Conservation (phyloP, 2,113 vertebrate species). For the Megaceryle maxima region DNA sequence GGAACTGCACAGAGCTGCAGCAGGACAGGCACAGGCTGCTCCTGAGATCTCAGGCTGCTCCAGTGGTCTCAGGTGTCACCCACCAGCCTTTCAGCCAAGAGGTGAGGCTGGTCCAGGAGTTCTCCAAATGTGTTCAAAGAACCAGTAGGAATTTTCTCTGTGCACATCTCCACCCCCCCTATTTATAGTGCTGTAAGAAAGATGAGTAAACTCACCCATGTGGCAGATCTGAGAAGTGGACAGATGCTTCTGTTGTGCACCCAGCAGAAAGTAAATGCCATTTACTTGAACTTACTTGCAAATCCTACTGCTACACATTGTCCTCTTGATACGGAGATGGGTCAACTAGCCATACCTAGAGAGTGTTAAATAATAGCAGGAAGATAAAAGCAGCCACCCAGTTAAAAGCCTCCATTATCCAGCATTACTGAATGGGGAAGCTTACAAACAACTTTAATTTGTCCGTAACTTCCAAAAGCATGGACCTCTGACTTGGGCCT, state of each 20-base stretch:
- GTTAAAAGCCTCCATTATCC: neutral
- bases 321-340: neutral
- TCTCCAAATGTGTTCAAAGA: neutral
- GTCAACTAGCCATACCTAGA: neutral
- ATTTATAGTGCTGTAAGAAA: neutral
- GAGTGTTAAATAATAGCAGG: neutral
- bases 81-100: neutral
- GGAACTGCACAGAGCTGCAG: neutral
- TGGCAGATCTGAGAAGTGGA: neutral
- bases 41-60: neutral
- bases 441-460: neutral
- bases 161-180: neutral
- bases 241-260: accelerated
- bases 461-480: neutral
- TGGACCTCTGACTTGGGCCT: neutral
- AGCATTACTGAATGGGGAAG: neutral
- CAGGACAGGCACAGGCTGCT: neutral
- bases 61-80: neutral
- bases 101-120: neutral
- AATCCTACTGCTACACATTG: neutral
- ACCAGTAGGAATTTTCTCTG: neutral
- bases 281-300: neutral
- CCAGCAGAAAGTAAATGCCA: neutral
- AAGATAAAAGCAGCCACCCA: neutral
- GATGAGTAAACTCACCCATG: neutral